A percentile compares a stretch with the other conserved stretches of the same genome.
These are phyloP conservation scores for Ceratoteleas bidentatus DNA, from an alignment of 1,140 invertebrate genomes.

Conservation along the genomic window DNA sequence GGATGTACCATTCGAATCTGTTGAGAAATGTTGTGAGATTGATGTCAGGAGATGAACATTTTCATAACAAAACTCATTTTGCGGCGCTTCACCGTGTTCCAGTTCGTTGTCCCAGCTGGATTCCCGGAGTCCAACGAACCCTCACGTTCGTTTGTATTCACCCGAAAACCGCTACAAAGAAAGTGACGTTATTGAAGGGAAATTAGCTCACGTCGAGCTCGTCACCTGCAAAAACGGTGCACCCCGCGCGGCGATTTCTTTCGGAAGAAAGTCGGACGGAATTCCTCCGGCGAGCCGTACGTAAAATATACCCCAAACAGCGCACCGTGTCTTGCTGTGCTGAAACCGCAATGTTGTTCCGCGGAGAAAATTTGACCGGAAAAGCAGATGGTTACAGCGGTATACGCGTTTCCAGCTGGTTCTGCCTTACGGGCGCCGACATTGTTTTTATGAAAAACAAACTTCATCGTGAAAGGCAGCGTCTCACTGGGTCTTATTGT, in stretches of 20 bases:
- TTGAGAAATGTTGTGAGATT: not conserved
- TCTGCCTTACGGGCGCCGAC: constrained; percentile 25
- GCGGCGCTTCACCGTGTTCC: constrained; percentile 8
- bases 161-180: constrained; percentile 5
- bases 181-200: constrained; percentile 29
- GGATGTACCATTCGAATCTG: not conserved
- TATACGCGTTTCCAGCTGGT: constrained; percentile 11
- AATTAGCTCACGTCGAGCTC: constrained; percentile 29
- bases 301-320: constrained; percentile 1
- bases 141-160: constrained; percentile 10
- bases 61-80: constrained; percentile 31
- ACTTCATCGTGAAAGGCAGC: not conserved
- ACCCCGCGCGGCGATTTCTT: not conserved
- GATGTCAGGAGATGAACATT: constrained; percentile 41
- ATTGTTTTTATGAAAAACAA: constrained; percentile 8
- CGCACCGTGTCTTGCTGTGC: not conserved
- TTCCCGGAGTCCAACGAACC: constrained; percentile 4
- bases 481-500: constrained; percentile 2
- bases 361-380: constrained; percentile 31
- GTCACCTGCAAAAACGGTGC: constrained; percentile 26
- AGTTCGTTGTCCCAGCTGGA: constrained; percentile 26
- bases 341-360: constrained; percentile 44
- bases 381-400: constrained; percentile 46
- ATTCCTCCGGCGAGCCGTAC: constrained; percentile 7
- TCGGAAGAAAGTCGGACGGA: constrained; percentile 10